A percentile compares a stretch with the other conserved stretches of the same genome.
Conservation (phyloP, 2,888 invertebrate species). For the Eristalis arbustorum region DNA sequence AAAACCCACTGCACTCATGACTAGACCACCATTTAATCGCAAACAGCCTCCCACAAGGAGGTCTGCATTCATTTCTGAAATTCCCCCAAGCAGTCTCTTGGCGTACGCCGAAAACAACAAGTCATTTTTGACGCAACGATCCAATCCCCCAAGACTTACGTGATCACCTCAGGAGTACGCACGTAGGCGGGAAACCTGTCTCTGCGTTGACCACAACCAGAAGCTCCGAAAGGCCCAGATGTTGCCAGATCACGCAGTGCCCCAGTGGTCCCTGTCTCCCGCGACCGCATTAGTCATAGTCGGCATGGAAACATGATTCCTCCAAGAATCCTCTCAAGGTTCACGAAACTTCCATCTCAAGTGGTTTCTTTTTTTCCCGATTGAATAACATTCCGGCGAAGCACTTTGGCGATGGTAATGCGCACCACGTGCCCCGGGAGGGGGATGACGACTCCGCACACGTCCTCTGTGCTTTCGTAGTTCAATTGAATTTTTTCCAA, state of each 20-base stretch:
- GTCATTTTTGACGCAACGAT: not conserved
- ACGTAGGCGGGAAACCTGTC: not conserved
- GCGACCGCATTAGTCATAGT: not conserved
- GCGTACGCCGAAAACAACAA: not conserved
- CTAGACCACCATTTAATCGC: not conserved
- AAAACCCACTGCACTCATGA: not conserved
- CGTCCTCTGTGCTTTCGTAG: slow-evolving; percentile 17
- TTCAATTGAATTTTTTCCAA: slow-evolving; percentile 9
- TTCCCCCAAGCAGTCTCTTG: not conserved
- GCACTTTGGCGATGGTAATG: not conserved
- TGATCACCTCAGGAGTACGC: not conserved
- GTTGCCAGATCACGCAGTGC: not conserved
- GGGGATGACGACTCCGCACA: not conserved
- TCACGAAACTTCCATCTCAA: not conserved
- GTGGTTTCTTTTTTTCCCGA: not conserved
- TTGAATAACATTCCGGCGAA: slow-evolving; percentile 2
- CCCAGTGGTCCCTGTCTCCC: not conserved
- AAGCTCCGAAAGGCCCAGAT: not conserved
- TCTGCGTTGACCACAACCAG: not conserved
- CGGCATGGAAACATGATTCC: not conserved
- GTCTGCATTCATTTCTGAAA: not conserved
- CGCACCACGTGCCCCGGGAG: slow-evolving; percentile 38
- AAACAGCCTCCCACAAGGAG: not conserved
- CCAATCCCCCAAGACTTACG: not conserved
- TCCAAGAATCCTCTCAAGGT: not conserved